Conservation (phyloP, 1,140 invertebrate genomes). For the Nephila pilipes region DNA sequence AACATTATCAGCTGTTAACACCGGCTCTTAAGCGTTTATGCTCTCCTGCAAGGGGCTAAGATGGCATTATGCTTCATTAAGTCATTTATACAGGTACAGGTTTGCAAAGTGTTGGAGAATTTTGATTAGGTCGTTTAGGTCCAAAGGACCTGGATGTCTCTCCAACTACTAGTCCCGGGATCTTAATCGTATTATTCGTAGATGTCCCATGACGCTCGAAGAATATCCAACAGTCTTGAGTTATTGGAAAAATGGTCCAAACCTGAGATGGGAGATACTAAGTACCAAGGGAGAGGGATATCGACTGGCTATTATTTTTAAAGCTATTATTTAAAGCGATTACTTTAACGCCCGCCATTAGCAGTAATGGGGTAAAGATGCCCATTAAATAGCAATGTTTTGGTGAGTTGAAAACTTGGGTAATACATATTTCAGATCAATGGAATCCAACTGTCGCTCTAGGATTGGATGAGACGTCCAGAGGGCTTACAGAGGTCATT, state of each 20-base stretch:
- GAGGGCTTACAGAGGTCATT: conserved; percentile 35
- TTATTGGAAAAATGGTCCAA: conserved; percentile 18
- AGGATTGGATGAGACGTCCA: background rate
- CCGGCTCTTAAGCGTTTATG: conserved; percentile 56
- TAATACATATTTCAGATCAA: conserved; percentile 65
- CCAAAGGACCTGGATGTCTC: conserved; percentile 22
- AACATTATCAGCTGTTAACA: conserved; percentile 62
- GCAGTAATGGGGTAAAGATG: conserved; percentile 52
- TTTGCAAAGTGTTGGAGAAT: conserved; percentile 50
- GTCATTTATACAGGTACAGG: conserved; percentile 52
- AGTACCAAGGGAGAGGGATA: conserved; percentile 45
- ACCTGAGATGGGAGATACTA: background rate
- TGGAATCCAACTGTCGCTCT: background rate
- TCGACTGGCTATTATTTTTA: conserved; percentile 60
- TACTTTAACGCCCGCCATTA: conserved; percentile 65
- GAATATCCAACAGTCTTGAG: conserved; percentile 27
- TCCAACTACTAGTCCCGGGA: conserved; percentile 9
- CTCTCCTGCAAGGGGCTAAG: background rate
- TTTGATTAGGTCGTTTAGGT: conserved; percentile 64
- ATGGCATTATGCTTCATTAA: conserved; percentile 64
- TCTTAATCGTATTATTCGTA: conserved; percentile 50
- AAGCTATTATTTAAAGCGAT: conserved; percentile 61
- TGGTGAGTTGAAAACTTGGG: conserved; percentile 42
- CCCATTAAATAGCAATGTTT: conserved; percentile 64
- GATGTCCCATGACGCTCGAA: conserved; percentile 15